A percentile compares a stretch with the other conserved stretches of the same genome.
Conservation (phyloP, 2,797 vertebrate species). For the Mallotus villosus region DNA sequence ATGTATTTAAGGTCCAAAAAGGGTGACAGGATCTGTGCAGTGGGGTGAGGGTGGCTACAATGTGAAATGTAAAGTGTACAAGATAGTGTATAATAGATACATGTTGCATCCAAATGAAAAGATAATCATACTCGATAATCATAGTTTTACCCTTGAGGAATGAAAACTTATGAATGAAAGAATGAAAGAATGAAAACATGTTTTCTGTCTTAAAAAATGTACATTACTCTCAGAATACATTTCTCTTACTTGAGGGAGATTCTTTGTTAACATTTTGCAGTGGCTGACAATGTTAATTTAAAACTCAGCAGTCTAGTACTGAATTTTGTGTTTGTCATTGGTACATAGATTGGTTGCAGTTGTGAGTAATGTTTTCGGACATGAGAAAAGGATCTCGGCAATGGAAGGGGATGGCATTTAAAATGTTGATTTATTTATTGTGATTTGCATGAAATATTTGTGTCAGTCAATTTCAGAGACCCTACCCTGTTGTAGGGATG, state of each 20-base stretch:
- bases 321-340: constrained; percentile 6
- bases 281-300: not conserved
- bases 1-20: no score
- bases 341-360: constrained; percentile 17
- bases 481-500: constrained; percentile 72
- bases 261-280: not conserved
- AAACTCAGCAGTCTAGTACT: not conserved
- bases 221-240: not conserved
- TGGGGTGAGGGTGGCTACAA: no score
- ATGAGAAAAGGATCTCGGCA: constrained; percentile 61
- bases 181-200: no score
- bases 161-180: no score
- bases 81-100: no score
- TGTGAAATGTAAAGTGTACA: no score
- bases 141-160: no score
- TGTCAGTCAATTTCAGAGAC: constrained; percentile 73
- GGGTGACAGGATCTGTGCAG: no score
- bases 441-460: constrained; percentile 75
- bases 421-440: constrained; percentile 67
- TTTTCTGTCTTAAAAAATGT: not conserved
- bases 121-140: no score
- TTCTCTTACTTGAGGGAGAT: no score
- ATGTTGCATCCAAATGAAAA: no score
- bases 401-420: constrained; percentile 64
- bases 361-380: constrained; percentile 64